Conservation (phyloP, 2,888 invertebrate species). For the Drosophila merina region DNA sequence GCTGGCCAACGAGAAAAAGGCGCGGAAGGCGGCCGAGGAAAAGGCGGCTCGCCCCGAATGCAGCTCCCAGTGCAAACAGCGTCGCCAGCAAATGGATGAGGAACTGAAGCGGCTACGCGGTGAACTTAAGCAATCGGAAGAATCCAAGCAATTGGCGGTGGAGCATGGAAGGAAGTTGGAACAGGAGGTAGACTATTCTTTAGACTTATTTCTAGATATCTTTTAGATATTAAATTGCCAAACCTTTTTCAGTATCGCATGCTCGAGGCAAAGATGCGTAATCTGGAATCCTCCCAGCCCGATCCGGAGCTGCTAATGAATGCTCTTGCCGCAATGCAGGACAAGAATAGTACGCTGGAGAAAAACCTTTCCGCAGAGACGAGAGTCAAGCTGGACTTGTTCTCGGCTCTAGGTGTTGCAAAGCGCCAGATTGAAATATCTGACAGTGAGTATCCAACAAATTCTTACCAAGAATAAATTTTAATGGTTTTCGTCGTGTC, state of each 20-base stretch:
- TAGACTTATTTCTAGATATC: background rate
- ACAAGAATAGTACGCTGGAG: constrained; percentile 96
- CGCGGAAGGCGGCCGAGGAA: constrained; percentile 86
- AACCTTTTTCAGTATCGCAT: constrained; percentile 76
- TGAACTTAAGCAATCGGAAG: constrained; percentile 88
- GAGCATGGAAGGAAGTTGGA: constrained; percentile 83
- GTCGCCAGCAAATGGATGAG: constrained; percentile 88
- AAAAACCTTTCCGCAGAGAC: constrained; percentile 98
- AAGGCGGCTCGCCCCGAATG: constrained; percentile 86
- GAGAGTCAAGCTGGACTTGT: constrained; percentile 98
- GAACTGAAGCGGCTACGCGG: constrained; percentile 88
- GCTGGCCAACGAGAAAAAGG: constrained; percentile 89
- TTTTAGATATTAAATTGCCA: background rate
- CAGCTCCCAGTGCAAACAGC: constrained; percentile 87
- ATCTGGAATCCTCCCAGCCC: constrained; percentile 82
- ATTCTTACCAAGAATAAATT: background rate
- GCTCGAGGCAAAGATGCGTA: constrained; percentile 82
- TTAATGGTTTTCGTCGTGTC: background rate
- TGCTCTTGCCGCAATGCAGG: constrained; percentile 92
- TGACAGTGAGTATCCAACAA: constrained; percentile 87
- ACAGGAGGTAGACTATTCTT: constrained; percentile 80
- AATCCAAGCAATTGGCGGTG: constrained; percentile 85
- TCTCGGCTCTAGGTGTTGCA: constrained; percentile 97
- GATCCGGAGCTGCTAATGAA: constrained; percentile 91
- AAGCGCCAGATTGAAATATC: constrained; percentile 94